These are phyloP conservation scores for Pseudococcus jackbeardsleyi DNA, from an alignment of 2,888 invertebrate genomes.

Conservation along the genomic window DNA sequence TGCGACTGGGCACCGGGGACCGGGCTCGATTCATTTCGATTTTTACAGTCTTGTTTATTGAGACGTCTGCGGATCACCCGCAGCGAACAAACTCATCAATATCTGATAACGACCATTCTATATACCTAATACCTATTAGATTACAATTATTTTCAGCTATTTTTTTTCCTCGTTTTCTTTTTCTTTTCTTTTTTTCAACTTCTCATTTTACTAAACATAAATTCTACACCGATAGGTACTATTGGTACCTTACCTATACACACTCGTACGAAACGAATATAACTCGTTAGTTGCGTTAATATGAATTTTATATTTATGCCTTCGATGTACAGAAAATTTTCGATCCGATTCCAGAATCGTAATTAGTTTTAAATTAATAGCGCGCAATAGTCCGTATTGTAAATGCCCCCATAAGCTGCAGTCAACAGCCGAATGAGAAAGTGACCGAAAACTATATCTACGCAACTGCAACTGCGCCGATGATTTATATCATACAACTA, in stretches of 20 bases:
- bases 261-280: not conserved
- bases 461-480: not conserved
- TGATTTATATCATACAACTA: not conserved
- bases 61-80: slow-evolving; percentile 63
- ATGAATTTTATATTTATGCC: slow-evolving; percentile 21
- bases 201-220: slow-evolving; percentile 34
- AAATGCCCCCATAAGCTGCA: not conserved
- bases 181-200: not conserved
- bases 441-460: slow-evolving; percentile 13
- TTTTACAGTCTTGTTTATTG: slow-evolving; percentile 61
- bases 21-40: slow-evolving; percentile 56
- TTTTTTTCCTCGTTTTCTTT: not conserved
- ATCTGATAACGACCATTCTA: slow-evolving; percentile 62
- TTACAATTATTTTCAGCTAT: slow-evolving; percentile 59
- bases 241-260: too few relatives aligned
- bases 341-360: slow-evolving; percentile 13
- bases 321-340: slow-evolving; percentile 26
- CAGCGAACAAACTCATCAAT: slow-evolving; percentile 62
- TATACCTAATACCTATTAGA: slow-evolving; percentile 54
- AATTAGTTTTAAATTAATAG: slow-evolving; percentile 40
- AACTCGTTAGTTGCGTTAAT: slow-evolving; percentile 15
- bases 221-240: not conserved
- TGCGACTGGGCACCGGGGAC: not conserved
- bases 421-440: not conserved
- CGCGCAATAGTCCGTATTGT: not conserved